Base-by-base conservation (phyloP, 2,888 invertebrate species). In the Stenurella melanura region DNA sequence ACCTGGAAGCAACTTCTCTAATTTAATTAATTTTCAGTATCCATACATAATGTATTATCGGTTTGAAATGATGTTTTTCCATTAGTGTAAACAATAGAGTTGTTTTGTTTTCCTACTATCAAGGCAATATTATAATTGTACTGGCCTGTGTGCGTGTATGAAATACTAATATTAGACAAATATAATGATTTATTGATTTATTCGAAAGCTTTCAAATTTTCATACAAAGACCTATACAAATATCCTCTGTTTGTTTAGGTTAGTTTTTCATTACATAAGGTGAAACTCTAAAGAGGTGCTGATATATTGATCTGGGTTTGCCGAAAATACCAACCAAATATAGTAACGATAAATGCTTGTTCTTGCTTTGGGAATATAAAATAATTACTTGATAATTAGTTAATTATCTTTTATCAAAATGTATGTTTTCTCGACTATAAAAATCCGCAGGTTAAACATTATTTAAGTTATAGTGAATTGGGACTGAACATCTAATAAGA, bases 111-210 rank as follows among this genome's bases (percentile, higher is more conserved):
- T 50, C 50, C 15, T n/a, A n/a, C n/a, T 50, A n/a, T 12, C 6
- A 50, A 50, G n/a, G 50, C n/a, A 50, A n/a, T 50, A 50, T 50
- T 50, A 50, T 50, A 50, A 50, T 50, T 50, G 50, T 42, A 12
- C 12, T n/a, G 4, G 50, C n/a, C 50, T 50, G 50, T n/a, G n/a
- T 50, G 50, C 50, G 50, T 50, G 50, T n/a, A 50, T 50, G 50
- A 50, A 50, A 50, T 50, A 50, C 50, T 15, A 50, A 50, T 50
- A 50, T 50, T 50, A 50, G 50, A 50, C 50, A 50, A 50, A 50
- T 50, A 50, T 64, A 64, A 64, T 64, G 64, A 64, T 69, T 54
- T 69, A 57, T 70, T 58, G 70, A 70, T 38, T 58, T n/a, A 38
- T 18, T 57, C 15, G 12, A 19, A 57, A 38, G 69, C 69, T 69